Percentiles rank a stretch among this genome's conserved stretches.
These are phyloP conservation scores for Hozukius guyotensis DNA, from an alignment of 2,797 vertebrate species.

Conservation along the genomic window DNA sequence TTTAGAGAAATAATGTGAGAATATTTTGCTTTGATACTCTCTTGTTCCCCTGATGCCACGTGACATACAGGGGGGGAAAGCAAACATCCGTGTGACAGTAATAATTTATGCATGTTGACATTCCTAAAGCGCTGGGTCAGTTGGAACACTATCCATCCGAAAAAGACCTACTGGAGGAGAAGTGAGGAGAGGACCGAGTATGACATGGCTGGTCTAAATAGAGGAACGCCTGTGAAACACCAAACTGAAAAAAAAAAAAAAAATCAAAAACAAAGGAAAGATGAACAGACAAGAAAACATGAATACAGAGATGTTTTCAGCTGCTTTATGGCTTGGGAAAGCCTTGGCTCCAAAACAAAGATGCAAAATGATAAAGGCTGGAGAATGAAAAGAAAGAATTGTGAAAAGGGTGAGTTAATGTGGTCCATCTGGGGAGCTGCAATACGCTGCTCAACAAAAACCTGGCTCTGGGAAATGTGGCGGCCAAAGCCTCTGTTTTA, in stretches of 20 bases:
- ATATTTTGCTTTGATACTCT: constrained; percentile 53
- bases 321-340: constrained; percentile 62
- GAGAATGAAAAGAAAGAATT: constrained; percentile 60
- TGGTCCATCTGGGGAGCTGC: constrained; percentile 67
- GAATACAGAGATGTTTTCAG: constrained; percentile 48
- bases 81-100: constrained; percentile 69
- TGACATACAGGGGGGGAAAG: constrained; percentile 44
- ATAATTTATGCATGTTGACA: constrained; percentile 71
- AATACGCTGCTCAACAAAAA: constrained; percentile 62
- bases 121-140: constrained; percentile 70
- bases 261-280: constrained; percentile 15
- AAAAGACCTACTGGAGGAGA: constrained; percentile 44
- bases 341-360: constrained; percentile 65
- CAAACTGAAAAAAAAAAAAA: constrained; percentile 5
- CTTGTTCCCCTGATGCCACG: constrained; percentile 50
- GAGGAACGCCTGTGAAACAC: constrained; percentile 35
- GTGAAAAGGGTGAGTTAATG: constrained; percentile 70
- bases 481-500: constrained; percentile 61
- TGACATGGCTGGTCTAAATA: constrained; percentile 9
- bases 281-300: constrained; percentile 30
- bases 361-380: constrained; percentile 73
- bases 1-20: constrained; percentile 37
- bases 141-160: constrained; percentile 39
- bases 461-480: constrained; percentile 64
- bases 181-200: constrained; percentile 10